Conservation (phyloP, 1,140 invertebrate species). For the Trichomalopsis sarcophagae region DNA sequence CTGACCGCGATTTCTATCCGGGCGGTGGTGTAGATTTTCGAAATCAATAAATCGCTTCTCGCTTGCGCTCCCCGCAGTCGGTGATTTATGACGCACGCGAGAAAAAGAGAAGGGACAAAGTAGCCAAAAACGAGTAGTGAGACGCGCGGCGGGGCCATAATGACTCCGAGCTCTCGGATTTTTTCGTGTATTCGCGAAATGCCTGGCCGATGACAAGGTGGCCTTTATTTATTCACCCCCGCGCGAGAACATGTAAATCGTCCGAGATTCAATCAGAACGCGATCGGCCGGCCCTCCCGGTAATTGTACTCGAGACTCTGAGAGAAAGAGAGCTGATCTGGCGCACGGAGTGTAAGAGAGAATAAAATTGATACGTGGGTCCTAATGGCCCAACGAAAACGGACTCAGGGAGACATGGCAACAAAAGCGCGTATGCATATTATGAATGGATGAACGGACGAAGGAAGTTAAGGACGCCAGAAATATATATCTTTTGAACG, state of each 20-base stretch:
- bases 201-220: background rate
- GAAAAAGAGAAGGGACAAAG: constrained; percentile 22
- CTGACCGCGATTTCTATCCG: constrained; percentile 49
- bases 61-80: background rate
- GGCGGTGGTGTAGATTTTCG: constrained; percentile 53
- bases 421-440: constrained; percentile 70
- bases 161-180: constrained; percentile 41
- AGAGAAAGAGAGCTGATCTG: constrained; percentile 43
- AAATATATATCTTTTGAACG: constrained; percentile 67
- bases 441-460: constrained; percentile 69
- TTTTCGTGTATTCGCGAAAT: constrained; percentile 9
- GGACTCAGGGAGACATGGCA: constrained; percentile 65
- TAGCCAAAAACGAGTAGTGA: constrained; percentile 16
- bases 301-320: constrained; percentile 18
- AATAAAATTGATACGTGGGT: constrained; percentile 73
- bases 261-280: constrained; percentile 34
- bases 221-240: background rate
- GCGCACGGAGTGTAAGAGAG: background rate
- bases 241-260: background rate
- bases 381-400: constrained; percentile 69
- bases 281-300: background rate
- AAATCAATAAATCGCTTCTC: constrained; percentile 56
- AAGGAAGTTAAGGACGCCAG: constrained; percentile 67
- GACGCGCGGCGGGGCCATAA: background rate
- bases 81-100: constrained; percentile 50